Evolutionary conservation across 1,140 invertebrate species (phyloP).

Genomic region (Triops longicaudatus): DNA sequence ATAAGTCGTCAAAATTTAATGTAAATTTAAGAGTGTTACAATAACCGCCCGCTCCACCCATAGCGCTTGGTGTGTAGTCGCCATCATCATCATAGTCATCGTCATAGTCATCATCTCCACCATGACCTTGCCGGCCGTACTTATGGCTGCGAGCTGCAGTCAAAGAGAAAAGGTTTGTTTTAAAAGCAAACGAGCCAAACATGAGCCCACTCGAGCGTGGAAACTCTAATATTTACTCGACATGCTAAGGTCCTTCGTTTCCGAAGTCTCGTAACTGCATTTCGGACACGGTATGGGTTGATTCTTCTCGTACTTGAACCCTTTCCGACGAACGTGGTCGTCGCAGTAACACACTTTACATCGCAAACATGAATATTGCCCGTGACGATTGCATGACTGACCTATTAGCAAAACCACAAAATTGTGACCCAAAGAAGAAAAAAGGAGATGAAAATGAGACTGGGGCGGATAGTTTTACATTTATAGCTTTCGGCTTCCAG

Average conservation of each 20-base stretch:
- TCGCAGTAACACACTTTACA: constrained; percentile 96
- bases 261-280: constrained; percentile 80
- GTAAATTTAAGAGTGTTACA: constrained; percentile 36
- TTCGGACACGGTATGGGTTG: constrained; percentile 87
- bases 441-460: not conserved
- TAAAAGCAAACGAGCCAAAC: not conserved
- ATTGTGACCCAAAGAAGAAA: not conserved
- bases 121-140: constrained; percentile 67
- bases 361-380: constrained; percentile 86
- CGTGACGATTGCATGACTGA: constrained; percentile 86
- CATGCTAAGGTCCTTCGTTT: constrained; percentile 91
- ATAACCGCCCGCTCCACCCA: constrained; percentile 30
- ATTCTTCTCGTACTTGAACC: constrained; percentile 84
- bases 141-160: constrained; percentile 62
- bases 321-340: constrained; percentile 86
- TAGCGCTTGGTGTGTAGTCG: constrained; percentile 33
- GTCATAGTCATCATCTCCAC: constrained; percentile 45
- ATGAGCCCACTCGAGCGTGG: not conserved
- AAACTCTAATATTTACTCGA: constrained; percentile 58
- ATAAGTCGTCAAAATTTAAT: constrained; percentile 35
- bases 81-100: constrained; percentile 44
- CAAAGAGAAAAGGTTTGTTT: constrained; percentile 35
- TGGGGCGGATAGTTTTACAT: constrained; percentile 52
- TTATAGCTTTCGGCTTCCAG: constrained; percentile 85
- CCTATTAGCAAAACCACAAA: constrained; percentile 43